A percentile compares a stretch with the other conserved stretches of the same genome.
Evolutionary conservation across 2,113 vertebrate species (phyloP).

Genomic region (Corvus cornix): DNA sequence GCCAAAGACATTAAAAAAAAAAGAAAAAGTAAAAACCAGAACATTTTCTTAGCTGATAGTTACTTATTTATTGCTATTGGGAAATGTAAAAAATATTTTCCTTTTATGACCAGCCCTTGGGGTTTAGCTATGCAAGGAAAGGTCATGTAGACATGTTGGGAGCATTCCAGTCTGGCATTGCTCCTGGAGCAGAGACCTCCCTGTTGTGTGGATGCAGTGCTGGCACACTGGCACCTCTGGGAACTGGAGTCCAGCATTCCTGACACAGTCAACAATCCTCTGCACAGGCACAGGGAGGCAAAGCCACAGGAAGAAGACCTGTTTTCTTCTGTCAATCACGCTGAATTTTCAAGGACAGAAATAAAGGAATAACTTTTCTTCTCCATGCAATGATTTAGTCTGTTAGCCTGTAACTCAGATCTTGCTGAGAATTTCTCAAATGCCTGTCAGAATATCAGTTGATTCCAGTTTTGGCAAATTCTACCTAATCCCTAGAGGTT

Average conservation of each 20-base stretch:
- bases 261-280: not conserved
- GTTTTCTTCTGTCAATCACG: accelerated
- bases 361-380: not conserved
- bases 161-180: not conserved
- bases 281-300: not conserved
- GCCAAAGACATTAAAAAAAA: not conserved
- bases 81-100: not conserved
- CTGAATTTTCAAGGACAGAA: not conserved
- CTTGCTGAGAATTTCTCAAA: not conserved
- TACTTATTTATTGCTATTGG: not conserved
- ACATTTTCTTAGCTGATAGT: not conserved
- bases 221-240: not conserved
- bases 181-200: not conserved
- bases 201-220: not conserved
- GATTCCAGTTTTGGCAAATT: slow-evolving; percentile 17
- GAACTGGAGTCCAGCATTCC: not conserved
- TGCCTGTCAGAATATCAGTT: not conserved
- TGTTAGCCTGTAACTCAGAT: not conserved
- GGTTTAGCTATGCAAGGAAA: not conserved
- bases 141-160: not conserved
- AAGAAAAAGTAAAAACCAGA: accelerated
- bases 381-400: not conserved
- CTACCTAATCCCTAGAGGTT: not conserved
- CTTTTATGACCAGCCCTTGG: not conserved
- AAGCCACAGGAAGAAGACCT: not conserved